Evolutionary conservation across 2,888 invertebrate genomes (phyloP).

Genomic region (Crematogaster levior): DNA sequence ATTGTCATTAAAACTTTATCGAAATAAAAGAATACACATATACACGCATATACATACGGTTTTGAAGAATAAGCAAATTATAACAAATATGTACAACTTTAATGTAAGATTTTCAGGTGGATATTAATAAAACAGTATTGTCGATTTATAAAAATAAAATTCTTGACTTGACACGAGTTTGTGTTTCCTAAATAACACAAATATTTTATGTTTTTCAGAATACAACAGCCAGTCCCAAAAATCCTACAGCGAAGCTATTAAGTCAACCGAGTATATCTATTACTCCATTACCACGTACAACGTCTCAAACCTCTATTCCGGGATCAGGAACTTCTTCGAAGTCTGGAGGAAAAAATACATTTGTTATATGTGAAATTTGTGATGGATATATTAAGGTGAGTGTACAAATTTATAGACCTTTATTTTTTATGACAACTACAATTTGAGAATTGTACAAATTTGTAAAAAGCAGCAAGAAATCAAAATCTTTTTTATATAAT

Average conservation of each 20-base stretch:
- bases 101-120: conserved; percentile 38
- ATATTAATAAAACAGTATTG: conserved; percentile 14
- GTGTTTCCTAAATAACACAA: conserved; percentile 36
- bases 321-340: conserved; percentile 84
- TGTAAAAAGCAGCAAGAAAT: background rate
- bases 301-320: conserved; percentile 83
- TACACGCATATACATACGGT: too few relatives aligned
- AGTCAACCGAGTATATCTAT: conserved; percentile 96
- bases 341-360: conserved; percentile 90
- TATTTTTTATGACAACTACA: background rate
- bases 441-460: background rate
- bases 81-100: conserved; percentile 22
- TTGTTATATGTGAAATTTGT: conserved; percentile 98
- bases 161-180: background rate
- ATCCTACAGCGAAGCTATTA: conserved; percentile 86
- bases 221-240: conserved; percentile 82
- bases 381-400: conserved; percentile 95
- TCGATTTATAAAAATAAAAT: conserved; percentile 11
- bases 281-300: conserved; percentile 92
- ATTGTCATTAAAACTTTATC: background rate
- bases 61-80: conserved; percentile 11
- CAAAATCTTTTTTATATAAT: background rate
- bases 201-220: conserved; percentile 79
- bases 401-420: background rate
- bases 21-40: background rate